Evolutionary conservation across 2,113 vertebrate genomes (phyloP).

Genomic region (Sprattus sprattus): DNA sequence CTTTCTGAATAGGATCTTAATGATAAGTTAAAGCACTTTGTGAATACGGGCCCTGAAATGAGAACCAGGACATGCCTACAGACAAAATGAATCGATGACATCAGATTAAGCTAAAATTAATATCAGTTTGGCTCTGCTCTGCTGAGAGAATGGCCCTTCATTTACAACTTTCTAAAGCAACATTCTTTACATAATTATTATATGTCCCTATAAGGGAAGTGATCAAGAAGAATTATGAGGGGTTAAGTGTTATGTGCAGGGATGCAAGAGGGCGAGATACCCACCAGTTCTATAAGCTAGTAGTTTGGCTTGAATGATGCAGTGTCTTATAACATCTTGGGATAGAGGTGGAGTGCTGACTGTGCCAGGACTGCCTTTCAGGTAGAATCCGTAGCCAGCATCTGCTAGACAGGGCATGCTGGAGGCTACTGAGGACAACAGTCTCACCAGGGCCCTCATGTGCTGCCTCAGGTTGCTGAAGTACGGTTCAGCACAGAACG

Average conservation of each 20-base stretch:
- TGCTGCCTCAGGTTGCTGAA: constrained; percentile 87
- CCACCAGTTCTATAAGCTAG: constrained; percentile 90
- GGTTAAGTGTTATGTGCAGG: not conserved
- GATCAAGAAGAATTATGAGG: not conserved
- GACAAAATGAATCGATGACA: not conserved
- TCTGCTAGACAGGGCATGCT: constrained; percentile 76
- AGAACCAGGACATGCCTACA: not conserved
- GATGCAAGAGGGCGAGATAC: constrained; percentile 27
- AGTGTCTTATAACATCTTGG: constrained; percentile 85
- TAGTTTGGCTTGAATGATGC: constrained; percentile 86
- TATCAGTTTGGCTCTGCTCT: not conserved
- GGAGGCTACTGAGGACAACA: constrained; percentile 83
- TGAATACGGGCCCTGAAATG: not conserved
- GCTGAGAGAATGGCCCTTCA: not conserved
- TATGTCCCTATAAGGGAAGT: not conserved
- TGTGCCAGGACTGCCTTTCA: constrained; percentile 41
- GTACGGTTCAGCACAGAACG: constrained; percentile 85
- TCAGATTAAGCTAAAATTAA: too few relatives aligned
- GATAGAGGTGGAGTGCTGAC: constrained; percentile 54
- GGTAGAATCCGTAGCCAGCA: constrained; percentile 80
- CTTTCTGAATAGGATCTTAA: too few relatives aligned
- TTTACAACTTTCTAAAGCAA: not conserved
- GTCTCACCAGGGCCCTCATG: constrained; percentile 85
- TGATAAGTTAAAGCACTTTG: too few relatives aligned
- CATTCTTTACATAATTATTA: not conserved